Conservation (phyloP, 1,140 invertebrate species). For the Bombus huntii region DNA sequence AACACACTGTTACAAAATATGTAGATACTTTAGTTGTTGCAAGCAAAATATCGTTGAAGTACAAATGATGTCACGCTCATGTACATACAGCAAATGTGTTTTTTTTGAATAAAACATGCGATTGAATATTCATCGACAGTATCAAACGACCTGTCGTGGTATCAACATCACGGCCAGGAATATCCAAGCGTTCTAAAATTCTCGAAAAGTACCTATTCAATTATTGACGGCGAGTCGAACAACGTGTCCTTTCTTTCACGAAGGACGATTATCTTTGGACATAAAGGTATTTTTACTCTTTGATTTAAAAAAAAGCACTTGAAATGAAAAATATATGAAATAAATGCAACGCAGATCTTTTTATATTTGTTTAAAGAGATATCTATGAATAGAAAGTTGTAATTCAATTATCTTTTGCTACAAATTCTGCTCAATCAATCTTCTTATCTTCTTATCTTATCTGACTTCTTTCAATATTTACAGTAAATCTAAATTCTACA, state of each 20-base stretch:
- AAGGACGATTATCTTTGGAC: background rate
- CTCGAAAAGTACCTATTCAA: background rate
- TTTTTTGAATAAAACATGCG: constrained; percentile 31
- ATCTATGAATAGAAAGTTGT: no score
- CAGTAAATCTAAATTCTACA: background rate
- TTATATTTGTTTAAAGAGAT: no score
- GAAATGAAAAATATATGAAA: background rate
- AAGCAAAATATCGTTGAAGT: background rate
- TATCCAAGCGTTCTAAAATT: background rate
- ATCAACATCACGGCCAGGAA: background rate
- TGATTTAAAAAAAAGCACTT: no score
- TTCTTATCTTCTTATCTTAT: no score
- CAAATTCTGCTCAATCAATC: background rate
- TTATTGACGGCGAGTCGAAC: background rate
- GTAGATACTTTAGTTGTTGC: background rate
- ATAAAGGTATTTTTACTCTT: background rate
- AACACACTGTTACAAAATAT: background rate
- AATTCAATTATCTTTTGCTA: no score
- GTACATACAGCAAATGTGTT: background rate
- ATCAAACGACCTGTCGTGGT: background rate
- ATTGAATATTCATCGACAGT: constrained; percentile 10
- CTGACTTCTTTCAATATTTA: background rate
- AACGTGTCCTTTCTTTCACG: no score
- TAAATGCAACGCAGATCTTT: background rate
- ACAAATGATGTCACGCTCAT: constrained; percentile 31